Percentiles rank a stretch among this genome's conserved stretches.
These are phyloP conservation scores for Drosophila arizonae DNA, from an alignment of 1,140 invertebrate genomes.

Conservation along the genomic window DNA sequence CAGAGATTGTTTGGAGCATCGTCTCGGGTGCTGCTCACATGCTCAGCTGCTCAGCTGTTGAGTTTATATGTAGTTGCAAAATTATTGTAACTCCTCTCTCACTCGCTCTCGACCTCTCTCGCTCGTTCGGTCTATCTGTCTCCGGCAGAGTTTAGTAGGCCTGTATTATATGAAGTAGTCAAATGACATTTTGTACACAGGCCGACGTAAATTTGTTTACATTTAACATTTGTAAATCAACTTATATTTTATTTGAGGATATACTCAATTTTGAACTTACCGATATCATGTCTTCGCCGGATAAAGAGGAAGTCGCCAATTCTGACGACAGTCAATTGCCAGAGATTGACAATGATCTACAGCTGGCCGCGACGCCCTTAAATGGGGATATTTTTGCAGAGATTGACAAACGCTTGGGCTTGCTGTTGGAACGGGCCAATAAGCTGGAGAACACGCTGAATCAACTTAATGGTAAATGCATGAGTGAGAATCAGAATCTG, in stretches of 20 bases:
- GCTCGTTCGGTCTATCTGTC: too few species aligned
- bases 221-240: background rate
- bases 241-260: background rate
- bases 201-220: background rate
- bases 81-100: conserved; percentile 1
- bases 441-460: conserved; percentile 29
- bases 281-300: conserved; percentile 15
- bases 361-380: background rate
- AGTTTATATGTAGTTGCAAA: background rate
- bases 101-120: too few species aligned
- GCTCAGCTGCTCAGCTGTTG: conserved; percentile 15
- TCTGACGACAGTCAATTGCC: background rate
- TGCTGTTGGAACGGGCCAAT: conserved; percentile 23
- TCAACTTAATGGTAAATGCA: conserved; percentile 7
- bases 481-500: background rate
- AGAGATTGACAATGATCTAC: background rate
- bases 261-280: background rate
- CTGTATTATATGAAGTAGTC: background rate
- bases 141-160: conserved; percentile 15
- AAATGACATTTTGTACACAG: background rate
- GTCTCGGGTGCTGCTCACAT: conserved; percentile 46
- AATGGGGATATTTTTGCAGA: conserved; percentile 4
- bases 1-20: conserved; percentile 53
- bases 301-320: background rate
- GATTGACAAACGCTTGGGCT: conserved; percentile 31